phyloP scores from a whole-genome alignment of 2,888 invertebrate genomes.

The Hemaris fuciformis region DNA sequence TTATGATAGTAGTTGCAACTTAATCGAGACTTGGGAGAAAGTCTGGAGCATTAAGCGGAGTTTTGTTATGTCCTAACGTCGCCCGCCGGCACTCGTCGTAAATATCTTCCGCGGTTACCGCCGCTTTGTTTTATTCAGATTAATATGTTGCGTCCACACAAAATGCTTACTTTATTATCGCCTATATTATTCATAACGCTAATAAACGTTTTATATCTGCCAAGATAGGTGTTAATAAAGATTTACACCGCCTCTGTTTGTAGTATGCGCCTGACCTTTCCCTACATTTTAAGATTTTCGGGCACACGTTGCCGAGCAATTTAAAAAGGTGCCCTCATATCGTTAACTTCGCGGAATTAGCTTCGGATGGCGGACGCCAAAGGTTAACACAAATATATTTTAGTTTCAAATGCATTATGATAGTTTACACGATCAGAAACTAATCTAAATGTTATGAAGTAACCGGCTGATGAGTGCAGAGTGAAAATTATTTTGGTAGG shows the following conservation, averaged over 20 bases:
- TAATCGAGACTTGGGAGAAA: constrained; percentile 37
- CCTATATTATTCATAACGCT: constrained; percentile 37
- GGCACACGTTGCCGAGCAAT: background rate
- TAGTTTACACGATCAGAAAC: constrained; percentile 32
- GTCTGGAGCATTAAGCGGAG: constrained; percentile 37
- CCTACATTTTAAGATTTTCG: background rate
- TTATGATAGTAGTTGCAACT: constrained; percentile 37
- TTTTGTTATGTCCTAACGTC: constrained; percentile 32
- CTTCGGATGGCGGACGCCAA: no score
- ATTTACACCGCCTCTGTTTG: background rate
- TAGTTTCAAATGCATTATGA: background rate
- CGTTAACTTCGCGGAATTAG: background rate
- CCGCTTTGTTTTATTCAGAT: constrained; percentile 41
- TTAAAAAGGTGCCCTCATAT: background rate
- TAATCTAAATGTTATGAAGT: constrained; percentile 45
- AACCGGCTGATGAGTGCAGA: constrained; percentile 50
- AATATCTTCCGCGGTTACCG: constrained; percentile 34
- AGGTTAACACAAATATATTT: background rate
- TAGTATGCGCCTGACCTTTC: background rate
- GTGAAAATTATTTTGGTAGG: constrained; percentile 73
- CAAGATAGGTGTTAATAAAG: constrained; percentile 10
- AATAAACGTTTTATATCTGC: constrained; percentile 38
- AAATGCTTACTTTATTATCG: constrained; percentile 33
- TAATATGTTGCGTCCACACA: constrained; percentile 40
- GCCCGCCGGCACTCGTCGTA: constrained; percentile 32